phyloP scores from a whole-genome alignment of 1,140 invertebrate species.

The Solen grandis region DNA sequence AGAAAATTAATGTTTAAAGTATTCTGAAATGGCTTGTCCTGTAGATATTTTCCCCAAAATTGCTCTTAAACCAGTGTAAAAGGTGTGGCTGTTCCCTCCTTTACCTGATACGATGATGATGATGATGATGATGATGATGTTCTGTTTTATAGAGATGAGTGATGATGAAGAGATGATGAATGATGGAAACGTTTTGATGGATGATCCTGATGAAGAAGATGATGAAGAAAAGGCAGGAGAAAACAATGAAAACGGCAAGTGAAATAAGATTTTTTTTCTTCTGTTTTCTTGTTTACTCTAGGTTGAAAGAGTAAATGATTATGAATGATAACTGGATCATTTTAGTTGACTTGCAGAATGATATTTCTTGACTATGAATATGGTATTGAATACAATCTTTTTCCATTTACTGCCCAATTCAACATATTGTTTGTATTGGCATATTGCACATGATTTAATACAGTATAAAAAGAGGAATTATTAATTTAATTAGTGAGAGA shows the following conservation, averaged over 20 bases:
- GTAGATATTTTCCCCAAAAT: neutral
- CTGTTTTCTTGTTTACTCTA: neutral
- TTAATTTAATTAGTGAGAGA: too few species aligned
- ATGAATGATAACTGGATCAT: too few species aligned
- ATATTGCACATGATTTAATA: too few species aligned
- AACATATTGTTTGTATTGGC: too few species aligned
- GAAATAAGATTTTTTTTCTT: neutral
- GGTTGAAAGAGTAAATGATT: slow-evolving; percentile 29
- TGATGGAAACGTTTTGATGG: too few species aligned
- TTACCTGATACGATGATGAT: neutral
- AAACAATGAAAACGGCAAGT: slow-evolving; percentile 34
- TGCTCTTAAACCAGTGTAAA: too few species aligned
- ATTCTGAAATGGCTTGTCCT: neutral
- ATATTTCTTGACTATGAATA: too few species aligned
- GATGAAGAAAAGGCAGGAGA: slow-evolving; percentile 64
- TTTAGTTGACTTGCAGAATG: too few species aligned
- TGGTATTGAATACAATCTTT: too few species aligned
- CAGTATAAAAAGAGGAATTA: too few species aligned
- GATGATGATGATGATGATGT: neutral
- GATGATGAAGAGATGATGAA: slow-evolving; percentile 79
- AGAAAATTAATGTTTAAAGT: neutral
- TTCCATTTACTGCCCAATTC: too few species aligned
- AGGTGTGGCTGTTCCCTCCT: neutral
- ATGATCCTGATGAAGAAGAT: slow-evolving; percentile 59
- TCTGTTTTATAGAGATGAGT: slow-evolving; percentile 82